Conservation (phyloP, 2,113 vertebrate species). For the Oceanites oceanicus region DNA sequence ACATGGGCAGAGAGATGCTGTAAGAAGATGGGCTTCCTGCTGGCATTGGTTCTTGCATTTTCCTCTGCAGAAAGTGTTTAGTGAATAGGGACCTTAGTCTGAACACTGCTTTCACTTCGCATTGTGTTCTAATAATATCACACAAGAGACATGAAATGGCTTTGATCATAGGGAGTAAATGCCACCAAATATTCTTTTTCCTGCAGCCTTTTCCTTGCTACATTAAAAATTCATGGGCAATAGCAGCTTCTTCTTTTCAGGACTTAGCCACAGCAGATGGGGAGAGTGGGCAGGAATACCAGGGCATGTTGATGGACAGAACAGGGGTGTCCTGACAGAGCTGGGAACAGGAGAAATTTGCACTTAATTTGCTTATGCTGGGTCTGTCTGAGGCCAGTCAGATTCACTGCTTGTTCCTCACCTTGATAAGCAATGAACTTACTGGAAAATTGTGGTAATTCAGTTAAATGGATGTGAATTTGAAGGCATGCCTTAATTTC, state of each 20-base stretch:
- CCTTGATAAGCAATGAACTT: not conserved
- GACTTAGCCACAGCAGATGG: slow-evolving; percentile 37
- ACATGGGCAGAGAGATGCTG: not conserved
- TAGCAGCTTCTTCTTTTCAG: slow-evolving; percentile 30
- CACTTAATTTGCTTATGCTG: slow-evolving; percentile 6
- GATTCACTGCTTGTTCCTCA: not conserved
- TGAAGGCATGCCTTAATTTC: not conserved
- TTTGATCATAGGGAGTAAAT: slow-evolving; percentile 54
- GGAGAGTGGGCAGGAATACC: slow-evolving; percentile 1
- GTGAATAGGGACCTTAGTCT: not conserved
- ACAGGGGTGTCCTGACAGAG: not conserved
- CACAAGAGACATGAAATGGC: slow-evolving; percentile 37
- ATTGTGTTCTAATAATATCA: slow-evolving; percentile 58
- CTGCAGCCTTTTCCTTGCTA: slow-evolving; percentile 24
- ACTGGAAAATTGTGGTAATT: not conserved
- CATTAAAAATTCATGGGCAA: slow-evolving; percentile 51
- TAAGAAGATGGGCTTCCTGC: not conserved
- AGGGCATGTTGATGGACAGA: slow-evolving; percentile 20
- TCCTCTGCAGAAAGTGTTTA: not conserved
- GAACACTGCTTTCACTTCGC: not conserved
- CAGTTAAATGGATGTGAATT: not conserved
- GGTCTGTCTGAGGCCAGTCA: not conserved
- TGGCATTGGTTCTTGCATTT: not conserved
- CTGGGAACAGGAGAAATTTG: not conserved
- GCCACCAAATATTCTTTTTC: slow-evolving; percentile 49